Evolutionary conservation across 1,140 invertebrate species (phyloP).

Genomic region (Leptinotarsa lineolata): DNA sequence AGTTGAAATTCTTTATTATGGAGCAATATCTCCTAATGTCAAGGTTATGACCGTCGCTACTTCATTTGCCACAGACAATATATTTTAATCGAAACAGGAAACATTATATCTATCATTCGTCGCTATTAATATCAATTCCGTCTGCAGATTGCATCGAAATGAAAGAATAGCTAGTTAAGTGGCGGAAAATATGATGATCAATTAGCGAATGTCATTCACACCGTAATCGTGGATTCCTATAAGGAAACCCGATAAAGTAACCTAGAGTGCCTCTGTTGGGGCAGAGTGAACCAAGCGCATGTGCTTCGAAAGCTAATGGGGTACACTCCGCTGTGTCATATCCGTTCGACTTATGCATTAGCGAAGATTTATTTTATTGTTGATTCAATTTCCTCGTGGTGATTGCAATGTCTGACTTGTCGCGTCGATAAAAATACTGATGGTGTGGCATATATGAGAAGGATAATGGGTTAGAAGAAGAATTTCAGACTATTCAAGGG

Average conservation of each 20-base stretch:
- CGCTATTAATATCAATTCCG: too few species aligned
- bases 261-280: background rate
- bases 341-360: background rate
- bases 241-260: background rate
- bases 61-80: too few species aligned
- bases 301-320: conserved; percentile 2
- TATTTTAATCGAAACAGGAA: too few species aligned
- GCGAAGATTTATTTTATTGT: conserved; percentile 4
- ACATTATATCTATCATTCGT: too few species aligned
- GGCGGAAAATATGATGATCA: background rate
- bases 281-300: background rate
- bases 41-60: too few species aligned
- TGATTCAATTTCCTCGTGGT: background rate
- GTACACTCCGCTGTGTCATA: background rate
- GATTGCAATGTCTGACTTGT: background rate
- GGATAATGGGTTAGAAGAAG: too few species aligned
- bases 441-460: too few species aligned
- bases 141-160: too few species aligned
- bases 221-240: background rate
- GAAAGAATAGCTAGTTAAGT: too few species aligned
- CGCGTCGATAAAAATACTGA: background rate
- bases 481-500: too few species aligned
- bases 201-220: background rate
- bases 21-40: too few species aligned
- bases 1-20: too few species aligned